A percentile compares a stretch with the other conserved stretches of the same genome.
Conservation (phyloP, 2,113 vertebrate species). For the Strix aluco region DNA sequence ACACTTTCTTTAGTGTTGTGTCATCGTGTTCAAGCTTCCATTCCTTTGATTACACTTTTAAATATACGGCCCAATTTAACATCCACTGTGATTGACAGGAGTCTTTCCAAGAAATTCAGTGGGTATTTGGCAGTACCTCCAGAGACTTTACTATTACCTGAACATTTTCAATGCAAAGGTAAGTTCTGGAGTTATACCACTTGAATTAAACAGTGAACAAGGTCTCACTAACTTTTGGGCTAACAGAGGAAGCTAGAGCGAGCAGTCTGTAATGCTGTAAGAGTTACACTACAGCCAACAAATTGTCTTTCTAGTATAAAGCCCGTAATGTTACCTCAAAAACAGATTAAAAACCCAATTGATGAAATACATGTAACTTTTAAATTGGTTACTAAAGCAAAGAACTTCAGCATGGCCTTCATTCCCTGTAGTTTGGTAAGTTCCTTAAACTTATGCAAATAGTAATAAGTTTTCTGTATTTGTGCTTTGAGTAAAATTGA, state of each 20-base stretch:
- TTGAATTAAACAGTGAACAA: neutral
- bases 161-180: neutral
- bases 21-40: fast-evolving
- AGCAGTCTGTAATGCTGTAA: neutral
- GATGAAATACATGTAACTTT: neutral
- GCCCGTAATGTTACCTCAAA: neutral
- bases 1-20: neutral
- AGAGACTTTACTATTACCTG: neutral
- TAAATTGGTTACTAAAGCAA: neutral
- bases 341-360: neutral
- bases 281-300: neutral
- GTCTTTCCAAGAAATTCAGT: neutral
- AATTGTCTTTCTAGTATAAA: neutral
- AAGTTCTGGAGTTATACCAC: neutral
- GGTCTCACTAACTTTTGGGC: neutral
- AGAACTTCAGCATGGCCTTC: neutral
- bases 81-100: neutral
- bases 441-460: neutral
- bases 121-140: neutral
- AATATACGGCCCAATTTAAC: neutral
- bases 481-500: neutral
- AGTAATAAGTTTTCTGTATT: neutral
- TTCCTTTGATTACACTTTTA: neutral
- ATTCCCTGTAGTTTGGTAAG: neutral
- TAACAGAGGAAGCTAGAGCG: neutral